Base-by-base conservation (phyloP, 2,113 vertebrate genomes). In the Malurus alboscapulatus region DNA sequence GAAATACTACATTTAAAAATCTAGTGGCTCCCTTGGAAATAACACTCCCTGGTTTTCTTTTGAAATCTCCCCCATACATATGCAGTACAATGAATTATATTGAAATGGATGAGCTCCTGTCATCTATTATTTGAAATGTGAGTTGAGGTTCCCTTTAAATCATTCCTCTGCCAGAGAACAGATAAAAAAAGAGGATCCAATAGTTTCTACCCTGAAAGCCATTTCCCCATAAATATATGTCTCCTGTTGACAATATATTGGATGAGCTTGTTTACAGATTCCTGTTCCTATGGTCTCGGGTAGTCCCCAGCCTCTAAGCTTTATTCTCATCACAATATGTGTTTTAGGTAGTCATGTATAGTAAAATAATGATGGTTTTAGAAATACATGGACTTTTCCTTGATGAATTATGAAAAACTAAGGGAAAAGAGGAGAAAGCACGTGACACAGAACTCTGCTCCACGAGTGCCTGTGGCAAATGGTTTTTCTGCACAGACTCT, bases 91-190 rank as follows among this genome's bases (percentile, higher is more conserved):
- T 90, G 84, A 84, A 91, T 93, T 91, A 73, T 51, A 90, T 17
- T 83, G 91, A 94, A 96, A 96, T 78, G 75, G 90, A 93, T 91
- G 90, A 96, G 87, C 68, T 92, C 61, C 79, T 94, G 91, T 85
- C 94, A 95, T 58, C 91, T 87, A 73, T 89, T 96, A 87, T 92
- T 94, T 94, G 95, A 95, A 91, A 96, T 89, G 89, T 55, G 95
- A 92, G 72, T 67, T 87, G 82, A 96, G 32, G 61, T 68, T 92
- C 87, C 53, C 59, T 94, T 94, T 92, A 92, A 93, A 95, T 95
- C 93, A 91, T 66, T 77, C 27, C 17, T 77, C 79, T 95, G 85
- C 82, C 72, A 93, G 51, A 61, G n/a, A 90, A 76, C 10, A 94
- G 82, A 94, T 67, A 47, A 92, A 91, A 91, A 89, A 79, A 55